These are phyloP conservation scores for Nezara viridula DNA, from an alignment of 2,888 invertebrate genomes.

Conservation along the genomic window DNA sequence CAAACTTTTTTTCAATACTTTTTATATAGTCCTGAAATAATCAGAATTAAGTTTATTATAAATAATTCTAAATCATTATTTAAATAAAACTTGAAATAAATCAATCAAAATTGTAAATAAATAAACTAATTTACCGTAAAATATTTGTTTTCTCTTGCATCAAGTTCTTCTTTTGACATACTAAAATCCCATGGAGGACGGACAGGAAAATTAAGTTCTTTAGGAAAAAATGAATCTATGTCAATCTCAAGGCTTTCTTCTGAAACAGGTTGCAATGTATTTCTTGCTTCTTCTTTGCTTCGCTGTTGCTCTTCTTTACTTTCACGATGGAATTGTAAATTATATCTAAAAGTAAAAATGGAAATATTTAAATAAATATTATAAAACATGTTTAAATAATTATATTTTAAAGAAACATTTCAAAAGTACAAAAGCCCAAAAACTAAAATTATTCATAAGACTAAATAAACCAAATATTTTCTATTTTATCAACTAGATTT, in stretches of 20 bases:
- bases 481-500: too few species aligned
- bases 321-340: slow-evolving; percentile 87
- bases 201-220: slow-evolving; percentile 83
- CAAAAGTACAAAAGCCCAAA: too few species aligned
- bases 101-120: too few species aligned
- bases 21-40: slow-evolving; percentile 77
- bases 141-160: slow-evolving; percentile 79
- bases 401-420: too few species aligned
- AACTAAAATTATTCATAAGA: too few species aligned
- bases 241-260: slow-evolving; percentile 79
- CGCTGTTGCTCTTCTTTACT: slow-evolving; percentile 79
- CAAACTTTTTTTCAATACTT: slow-evolving; percentile 56
- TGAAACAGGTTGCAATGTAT: slow-evolving; percentile 72
- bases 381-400: background rate
- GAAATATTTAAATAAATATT: background rate
- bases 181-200: slow-evolving; percentile 87
- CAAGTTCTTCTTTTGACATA: slow-evolving; percentile 81
- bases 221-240: slow-evolving; percentile 77
- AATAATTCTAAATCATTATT: background rate
- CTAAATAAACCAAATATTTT: too few species aligned
- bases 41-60: slow-evolving; percentile 39
- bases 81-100: background rate
- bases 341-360: slow-evolving; percentile 72
- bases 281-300: slow-evolving; percentile 78
- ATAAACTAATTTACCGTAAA: slow-evolving; percentile 60